Evolutionary conservation across 2,797 vertebrate species (phyloP).

Genomic region (Lindbergichthys nudifrons): DNA sequence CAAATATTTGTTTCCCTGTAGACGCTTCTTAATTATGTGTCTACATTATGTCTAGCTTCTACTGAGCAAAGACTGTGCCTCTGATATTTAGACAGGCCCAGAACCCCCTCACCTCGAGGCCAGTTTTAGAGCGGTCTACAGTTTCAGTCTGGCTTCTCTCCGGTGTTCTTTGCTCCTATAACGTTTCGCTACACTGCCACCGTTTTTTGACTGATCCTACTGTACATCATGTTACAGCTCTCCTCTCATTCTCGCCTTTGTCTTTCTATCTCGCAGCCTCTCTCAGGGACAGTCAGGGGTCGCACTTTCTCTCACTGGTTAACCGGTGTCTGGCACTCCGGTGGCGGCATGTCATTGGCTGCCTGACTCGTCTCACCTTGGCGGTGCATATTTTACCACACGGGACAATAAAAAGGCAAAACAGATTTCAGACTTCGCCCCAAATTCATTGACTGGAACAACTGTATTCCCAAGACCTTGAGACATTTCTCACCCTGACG

Average conservation of each 20-base stretch:
- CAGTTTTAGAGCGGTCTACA: slow-evolving; percentile 50
- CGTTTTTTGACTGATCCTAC: slow-evolving; percentile 47
- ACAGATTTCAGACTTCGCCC: slow-evolving; percentile 84
- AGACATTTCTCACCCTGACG: slow-evolving; percentile 85
- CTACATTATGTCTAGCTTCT: slow-evolving; percentile 1
- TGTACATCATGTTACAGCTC: slow-evolving; percentile 59
- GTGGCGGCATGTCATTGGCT: slow-evolving; percentile 80
- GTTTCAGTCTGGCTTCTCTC: slow-evolving; percentile 64
- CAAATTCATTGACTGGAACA: slow-evolving; percentile 87
- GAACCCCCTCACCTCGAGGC: slow-evolving; percentile 26
- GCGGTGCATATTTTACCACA: slow-evolving; percentile 81
- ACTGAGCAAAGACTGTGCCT: slow-evolving; percentile 17
- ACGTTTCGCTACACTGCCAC: slow-evolving; percentile 42
- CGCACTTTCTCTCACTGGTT: slow-evolving; percentile 72
- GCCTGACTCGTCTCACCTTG: slow-evolving; percentile 83
- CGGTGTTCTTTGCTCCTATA: slow-evolving; percentile 54
- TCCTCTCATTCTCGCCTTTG: slow-evolving; percentile 50
- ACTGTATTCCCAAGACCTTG: slow-evolving; percentile 87
- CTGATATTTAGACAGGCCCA: slow-evolving; percentile 29
- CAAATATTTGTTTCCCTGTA: background rate
- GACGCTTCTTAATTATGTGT: slow-evolving; percentile 1
- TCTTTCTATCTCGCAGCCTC: slow-evolving; percentile 37
- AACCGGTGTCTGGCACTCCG: slow-evolving; percentile 75
- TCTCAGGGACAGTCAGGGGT: slow-evolving; percentile 65
- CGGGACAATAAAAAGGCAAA: slow-evolving; percentile 84